Evolutionary conservation across 2,888 invertebrate genomes (phyloP), one percentile per base, ranked within the genome.

Genomic region (Caenorhabditis virilis): DNA sequence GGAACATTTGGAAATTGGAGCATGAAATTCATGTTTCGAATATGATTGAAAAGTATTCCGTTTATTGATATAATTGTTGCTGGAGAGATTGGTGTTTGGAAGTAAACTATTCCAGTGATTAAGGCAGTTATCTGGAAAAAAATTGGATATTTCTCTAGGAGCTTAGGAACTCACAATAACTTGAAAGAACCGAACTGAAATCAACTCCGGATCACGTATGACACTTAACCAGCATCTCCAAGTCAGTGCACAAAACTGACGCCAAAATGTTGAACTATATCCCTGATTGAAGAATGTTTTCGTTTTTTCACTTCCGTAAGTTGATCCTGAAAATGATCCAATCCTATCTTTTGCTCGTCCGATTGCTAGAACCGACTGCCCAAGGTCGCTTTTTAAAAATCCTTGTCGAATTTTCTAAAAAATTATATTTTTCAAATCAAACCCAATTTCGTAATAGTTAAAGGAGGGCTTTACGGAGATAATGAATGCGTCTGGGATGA

Each of bases 11-110:
- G 76, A 33, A 76, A 76, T 47, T 76, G 76, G 1, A 76, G 72
- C 83, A 92, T 91, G 85, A 95, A 94, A 13, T 93, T 93, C 90
- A 93, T 91, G 82, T 92, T 93, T 18, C 92, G 91, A 46, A 93
- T 87, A 83, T 93, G 91, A 80, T 93, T 89, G 84, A 93, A 94
- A 61, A 94, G 87, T 23, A 91, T 91, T 41, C 94, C 94, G 83
- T 93, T 94, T 73, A 95, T 91, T 84, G 94, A 95, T 90, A 92
- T 91, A 0, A 94, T 71, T 15, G 81, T 81, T 9, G 69, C 66
- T 7, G 78, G 77, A 18, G 50, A 57, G 45, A 81, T 56, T 13
- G 69, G 70, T 2, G 79, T 80, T 45, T 94, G 76, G 91, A 91
- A 84, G 91, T 91, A 83, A 90, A 89, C 76, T 9, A 71, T 38